A percentile compares a stretch with the other conserved stretches of the same genome.
Evolutionary conservation across 1,140 invertebrate species (phyloP).

Genomic region (Eumaeus atala): DNA sequence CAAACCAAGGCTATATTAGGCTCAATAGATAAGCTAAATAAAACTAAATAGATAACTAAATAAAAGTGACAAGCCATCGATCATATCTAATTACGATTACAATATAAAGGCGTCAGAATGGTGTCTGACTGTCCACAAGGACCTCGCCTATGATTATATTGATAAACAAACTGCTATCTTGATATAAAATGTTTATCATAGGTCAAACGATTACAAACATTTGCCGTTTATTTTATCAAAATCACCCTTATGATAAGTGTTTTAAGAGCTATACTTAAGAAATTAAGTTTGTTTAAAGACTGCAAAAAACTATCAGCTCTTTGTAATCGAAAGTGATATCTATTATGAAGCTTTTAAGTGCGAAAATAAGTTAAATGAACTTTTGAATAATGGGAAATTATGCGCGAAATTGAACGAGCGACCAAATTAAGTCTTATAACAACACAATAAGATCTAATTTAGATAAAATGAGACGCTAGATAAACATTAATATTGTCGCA

Average conservation of each 20-base stretch:
- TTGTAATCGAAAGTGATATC: not conserved
- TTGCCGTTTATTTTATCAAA: not conserved
- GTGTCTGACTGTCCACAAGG: constrained; percentile 2
- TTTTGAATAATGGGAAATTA: not conserved
- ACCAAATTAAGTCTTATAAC: constrained; percentile 14
- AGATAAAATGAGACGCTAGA: not conserved
- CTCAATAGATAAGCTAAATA: too few relatives aligned
- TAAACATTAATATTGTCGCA: constrained; percentile 32
- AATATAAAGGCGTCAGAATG: constrained; percentile 15
- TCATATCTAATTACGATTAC: constrained; percentile 27
- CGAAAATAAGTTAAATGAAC: not conserved
- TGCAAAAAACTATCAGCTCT: not conserved
- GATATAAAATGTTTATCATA: constrained; percentile 3
- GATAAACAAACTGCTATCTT: constrained; percentile 9
- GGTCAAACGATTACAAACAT: not conserved
- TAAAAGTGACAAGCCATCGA: constrained; percentile 24
- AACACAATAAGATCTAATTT: constrained; percentile 6
- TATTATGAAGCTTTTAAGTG: not conserved
- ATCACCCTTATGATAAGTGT: not conserved
- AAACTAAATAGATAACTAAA: not conserved
- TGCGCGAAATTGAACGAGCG: not conserved
- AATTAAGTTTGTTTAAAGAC: not conserved
- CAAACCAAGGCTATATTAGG: not conserved
- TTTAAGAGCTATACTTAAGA: not conserved
- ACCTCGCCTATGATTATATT: not conserved